phyloP scores from a whole-genome alignment of 1,140 invertebrate species.

The Camponotus floridanus region DNA sequence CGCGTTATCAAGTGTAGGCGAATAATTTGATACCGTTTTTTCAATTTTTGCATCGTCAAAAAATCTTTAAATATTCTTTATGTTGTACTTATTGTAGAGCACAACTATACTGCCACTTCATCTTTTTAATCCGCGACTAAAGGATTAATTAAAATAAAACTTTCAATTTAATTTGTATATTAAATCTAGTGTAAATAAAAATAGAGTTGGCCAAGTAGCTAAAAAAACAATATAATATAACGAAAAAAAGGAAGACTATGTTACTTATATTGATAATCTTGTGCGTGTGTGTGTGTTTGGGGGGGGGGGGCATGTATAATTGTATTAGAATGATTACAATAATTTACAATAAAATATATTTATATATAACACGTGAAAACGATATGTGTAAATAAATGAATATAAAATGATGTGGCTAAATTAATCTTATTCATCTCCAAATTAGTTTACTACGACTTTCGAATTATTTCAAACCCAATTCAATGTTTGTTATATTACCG shows the following conservation, averaged over 20 bases:
- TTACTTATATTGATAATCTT: slow-evolving; percentile 1
- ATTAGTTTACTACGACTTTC: background rate
- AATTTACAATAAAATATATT: background rate
- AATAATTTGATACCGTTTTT: background rate
- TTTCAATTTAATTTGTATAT: background rate
- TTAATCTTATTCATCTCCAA: background rate
- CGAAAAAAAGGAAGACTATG: background rate
- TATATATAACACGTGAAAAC: background rate
- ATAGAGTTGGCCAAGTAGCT: background rate
- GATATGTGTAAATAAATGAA: background rate
- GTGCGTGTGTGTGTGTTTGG: background rate
- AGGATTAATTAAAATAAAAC: slow-evolving; percentile 28
- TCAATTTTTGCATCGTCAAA: background rate
- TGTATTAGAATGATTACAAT: background rate
- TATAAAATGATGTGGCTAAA: background rate
- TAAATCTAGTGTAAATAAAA: no score
- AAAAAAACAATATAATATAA: background rate
- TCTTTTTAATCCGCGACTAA: slow-evolving; percentile 13
- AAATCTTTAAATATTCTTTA: slow-evolving; percentile 30
- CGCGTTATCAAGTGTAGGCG: slow-evolving; percentile 5
- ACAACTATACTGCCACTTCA: background rate
- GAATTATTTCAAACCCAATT: background rate
- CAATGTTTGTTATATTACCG: slow-evolving; percentile 12
- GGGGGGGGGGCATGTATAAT: no score
- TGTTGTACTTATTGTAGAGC: background rate